These are phyloP conservation scores for Hystrix brachyura DNA, from an alignment of 2,113 vertebrate genomes.

Conservation along the genomic window DNA sequence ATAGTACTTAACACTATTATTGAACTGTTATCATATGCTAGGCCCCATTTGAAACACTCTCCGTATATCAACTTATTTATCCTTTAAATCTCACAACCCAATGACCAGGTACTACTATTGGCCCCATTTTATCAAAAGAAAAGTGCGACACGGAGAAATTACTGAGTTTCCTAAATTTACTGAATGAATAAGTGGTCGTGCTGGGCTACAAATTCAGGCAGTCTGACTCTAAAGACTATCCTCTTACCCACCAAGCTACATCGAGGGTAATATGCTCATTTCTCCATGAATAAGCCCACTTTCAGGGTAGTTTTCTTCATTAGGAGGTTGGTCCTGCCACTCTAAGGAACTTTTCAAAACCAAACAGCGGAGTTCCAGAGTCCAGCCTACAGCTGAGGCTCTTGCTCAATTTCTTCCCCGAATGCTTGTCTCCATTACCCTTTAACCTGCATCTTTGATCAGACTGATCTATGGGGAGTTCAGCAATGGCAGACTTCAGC, in stretches of 20 bases:
- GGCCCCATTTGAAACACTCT: not conserved
- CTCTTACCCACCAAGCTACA: not conserved
- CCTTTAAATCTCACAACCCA: not conserved
- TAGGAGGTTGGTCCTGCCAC: constrained; percentile 2
- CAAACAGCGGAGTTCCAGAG: constrained; percentile 32
- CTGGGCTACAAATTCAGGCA: not conserved
- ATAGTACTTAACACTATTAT: not conserved
- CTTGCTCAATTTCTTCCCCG: constrained; percentile 56
- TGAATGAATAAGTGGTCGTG: not conserved
- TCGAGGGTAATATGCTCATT: not conserved
- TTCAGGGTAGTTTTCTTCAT: not conserved
- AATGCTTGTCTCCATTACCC: constrained; percentile 38
- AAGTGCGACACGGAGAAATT: not conserved
- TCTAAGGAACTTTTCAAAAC: constrained; percentile 31
- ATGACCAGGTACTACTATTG: not conserved
- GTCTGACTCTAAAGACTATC: constrained; percentile 2
- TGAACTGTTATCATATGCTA: constrained; percentile 12
- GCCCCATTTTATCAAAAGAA: constrained; percentile 1
- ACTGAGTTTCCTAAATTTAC: not conserved
- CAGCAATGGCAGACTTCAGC: not conserved
- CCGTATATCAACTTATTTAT: not conserved
- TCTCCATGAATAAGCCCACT: not conserved
- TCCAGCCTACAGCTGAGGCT: constrained; percentile 17
- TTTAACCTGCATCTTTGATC: constrained; percentile 71
- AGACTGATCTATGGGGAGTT: constrained; percentile 48